Evolutionary conservation across 2,888 invertebrate species (phyloP).

Genomic region (Pheosia gnoma): DNA sequence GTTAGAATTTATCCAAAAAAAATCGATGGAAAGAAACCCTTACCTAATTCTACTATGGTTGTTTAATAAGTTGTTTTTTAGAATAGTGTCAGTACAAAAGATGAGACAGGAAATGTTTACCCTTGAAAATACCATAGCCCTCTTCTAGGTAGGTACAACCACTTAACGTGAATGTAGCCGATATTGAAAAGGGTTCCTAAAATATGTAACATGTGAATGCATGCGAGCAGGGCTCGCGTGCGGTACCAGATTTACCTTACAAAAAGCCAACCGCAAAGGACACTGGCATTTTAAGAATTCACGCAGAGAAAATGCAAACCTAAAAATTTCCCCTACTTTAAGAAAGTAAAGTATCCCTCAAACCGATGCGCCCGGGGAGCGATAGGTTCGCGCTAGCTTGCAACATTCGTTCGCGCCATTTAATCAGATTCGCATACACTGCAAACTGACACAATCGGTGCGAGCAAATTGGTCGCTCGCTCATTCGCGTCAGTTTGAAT

Average conservation of each 20-base stretch:
- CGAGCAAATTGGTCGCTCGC: too few species aligned
- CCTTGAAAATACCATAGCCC: constrained; percentile 8
- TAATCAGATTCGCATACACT: too few species aligned
- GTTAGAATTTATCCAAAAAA: too few species aligned
- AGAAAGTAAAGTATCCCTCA: constrained; percentile 1
- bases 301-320: constrained; percentile 12
- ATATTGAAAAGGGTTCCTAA: constrained; percentile 62
- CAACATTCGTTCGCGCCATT: too few species aligned
- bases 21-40: too few species aligned
- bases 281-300: constrained; percentile 24
- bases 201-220: constrained; percentile 44
- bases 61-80: too few species aligned
- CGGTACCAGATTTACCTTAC: constrained; percentile 26
- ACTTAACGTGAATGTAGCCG: constrained; percentile 41
- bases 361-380: too few species aligned
- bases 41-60: too few species aligned
- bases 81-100: neutral
- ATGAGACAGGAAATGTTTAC: neutral
- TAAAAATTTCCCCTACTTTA: constrained; percentile 15
- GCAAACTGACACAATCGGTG: too few species aligned
- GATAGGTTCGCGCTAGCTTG: too few species aligned
- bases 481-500: neutral
- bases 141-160: constrained; percentile 16
- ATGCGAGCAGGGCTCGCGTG: constrained; percentile 32
- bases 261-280: constrained; percentile 23